Percentiles rank a stretch among this genome's conserved stretches.
Conservation (phyloP, 2,797 vertebrate species). For the Gymnopithys bicolor region DNA sequence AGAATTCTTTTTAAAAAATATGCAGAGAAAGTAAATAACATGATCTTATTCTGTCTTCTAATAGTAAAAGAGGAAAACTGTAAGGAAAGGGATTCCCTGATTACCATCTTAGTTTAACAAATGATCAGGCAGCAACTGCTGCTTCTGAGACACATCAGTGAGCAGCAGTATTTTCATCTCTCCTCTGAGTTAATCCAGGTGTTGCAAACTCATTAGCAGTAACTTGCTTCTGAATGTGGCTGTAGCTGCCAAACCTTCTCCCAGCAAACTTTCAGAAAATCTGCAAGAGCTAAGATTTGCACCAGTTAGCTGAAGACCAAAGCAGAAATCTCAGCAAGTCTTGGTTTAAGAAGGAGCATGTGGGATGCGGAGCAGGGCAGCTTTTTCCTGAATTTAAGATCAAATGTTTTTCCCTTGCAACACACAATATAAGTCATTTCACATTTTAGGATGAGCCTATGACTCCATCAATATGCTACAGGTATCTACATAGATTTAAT, state of each 20-base stretch:
- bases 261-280: not conserved
- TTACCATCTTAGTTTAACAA: not conserved
- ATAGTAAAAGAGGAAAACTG: not conserved
- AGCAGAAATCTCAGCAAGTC: not conserved
- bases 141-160: not conserved
- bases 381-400: not conserved
- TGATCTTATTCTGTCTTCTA: not conserved
- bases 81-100: not conserved
- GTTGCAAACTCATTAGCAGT: not conserved
- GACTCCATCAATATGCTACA: not conserved
- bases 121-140: not conserved
- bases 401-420: not conserved
- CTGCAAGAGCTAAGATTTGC: not conserved
- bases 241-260: not conserved
- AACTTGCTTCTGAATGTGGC: not conserved
- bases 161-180: not conserved
- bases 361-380: not conserved
- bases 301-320: not conserved
- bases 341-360: not conserved
- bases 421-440: not conserved
- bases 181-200: not conserved
- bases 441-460: not conserved
- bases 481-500: not conserved
- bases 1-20: not conserved
- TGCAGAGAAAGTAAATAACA: not conserved